Conservation (phyloP, 2,113 vertebrate species). For the Ardeotis arabs region DNA sequence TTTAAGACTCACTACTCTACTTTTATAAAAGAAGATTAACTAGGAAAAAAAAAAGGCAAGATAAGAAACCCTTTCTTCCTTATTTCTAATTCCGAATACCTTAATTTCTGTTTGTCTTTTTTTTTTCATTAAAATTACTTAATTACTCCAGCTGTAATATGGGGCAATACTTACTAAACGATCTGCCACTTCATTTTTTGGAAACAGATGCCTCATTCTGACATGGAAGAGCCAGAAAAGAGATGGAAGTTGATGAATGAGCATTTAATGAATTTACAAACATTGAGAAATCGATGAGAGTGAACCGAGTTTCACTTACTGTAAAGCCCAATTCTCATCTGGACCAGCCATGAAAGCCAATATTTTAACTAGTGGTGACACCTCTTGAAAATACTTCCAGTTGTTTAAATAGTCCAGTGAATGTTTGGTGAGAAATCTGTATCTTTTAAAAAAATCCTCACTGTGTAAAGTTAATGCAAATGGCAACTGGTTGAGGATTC, state of each 20-base stretch:
- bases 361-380: neutral
- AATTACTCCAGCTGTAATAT: neutral
- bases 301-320: neutral
- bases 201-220: slow-evolving; percentile 4
- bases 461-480: neutral
- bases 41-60: neutral
- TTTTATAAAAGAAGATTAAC: neutral
- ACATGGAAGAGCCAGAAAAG: neutral
- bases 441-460: neutral
- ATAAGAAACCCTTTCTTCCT: neutral
- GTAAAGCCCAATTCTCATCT: neutral
- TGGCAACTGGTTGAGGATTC: neutral
- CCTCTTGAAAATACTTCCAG: neutral
- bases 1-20: neutral
- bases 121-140: neutral
- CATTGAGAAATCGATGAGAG: neutral
- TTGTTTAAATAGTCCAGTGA: neutral
- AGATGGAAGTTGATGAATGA: neutral
- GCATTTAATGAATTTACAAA: neutral
- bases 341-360: neutral
- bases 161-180: neutral
- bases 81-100: neutral
- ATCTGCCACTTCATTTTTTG: neutral
- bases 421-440: neutral
- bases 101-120: neutral